Conservation (phyloP, 2,113 vertebrate species). For the Gallinago undulata region DNA sequence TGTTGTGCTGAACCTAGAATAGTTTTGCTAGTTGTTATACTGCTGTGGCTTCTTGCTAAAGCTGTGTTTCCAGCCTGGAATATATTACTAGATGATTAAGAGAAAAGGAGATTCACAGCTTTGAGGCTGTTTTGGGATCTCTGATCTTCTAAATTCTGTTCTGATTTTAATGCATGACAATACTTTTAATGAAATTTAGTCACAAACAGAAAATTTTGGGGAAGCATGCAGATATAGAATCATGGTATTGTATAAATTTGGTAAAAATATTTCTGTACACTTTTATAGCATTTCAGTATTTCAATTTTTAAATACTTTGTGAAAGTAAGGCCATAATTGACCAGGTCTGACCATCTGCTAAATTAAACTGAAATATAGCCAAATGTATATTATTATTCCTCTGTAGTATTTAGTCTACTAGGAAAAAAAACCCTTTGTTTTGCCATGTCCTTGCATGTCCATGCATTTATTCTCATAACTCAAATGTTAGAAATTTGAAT, state of each 20-base stretch:
- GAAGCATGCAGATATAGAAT: not conserved
- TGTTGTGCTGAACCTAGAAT: constrained; percentile 35
- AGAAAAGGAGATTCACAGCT: not conserved
- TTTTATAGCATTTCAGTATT: not conserved
- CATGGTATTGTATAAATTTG: not conserved
- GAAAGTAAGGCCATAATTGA: not conserved
- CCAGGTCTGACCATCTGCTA: not conserved
- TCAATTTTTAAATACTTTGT: not conserved
- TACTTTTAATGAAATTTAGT: not conserved
- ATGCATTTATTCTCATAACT: not conserved
- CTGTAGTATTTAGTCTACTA: not conserved
- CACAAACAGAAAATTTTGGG: not conserved
- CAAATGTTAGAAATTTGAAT: not conserved
- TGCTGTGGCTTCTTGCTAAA: constrained; percentile 45
- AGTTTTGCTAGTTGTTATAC: constrained; percentile 14
- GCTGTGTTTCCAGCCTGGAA: constrained; percentile 17
- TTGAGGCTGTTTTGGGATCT: not conserved
- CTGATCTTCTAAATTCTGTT: not conserved
- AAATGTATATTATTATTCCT: not conserved
- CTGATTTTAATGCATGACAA: not conserved
- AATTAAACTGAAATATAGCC: not conserved
- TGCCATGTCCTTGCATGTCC: not conserved
- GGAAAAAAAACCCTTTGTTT: not conserved
- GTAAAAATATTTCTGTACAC: not conserved
- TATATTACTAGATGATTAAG: constrained; percentile 18